Conservation (phyloP, 2,888 invertebrate genomes). For the Axea sp. region DNA sequence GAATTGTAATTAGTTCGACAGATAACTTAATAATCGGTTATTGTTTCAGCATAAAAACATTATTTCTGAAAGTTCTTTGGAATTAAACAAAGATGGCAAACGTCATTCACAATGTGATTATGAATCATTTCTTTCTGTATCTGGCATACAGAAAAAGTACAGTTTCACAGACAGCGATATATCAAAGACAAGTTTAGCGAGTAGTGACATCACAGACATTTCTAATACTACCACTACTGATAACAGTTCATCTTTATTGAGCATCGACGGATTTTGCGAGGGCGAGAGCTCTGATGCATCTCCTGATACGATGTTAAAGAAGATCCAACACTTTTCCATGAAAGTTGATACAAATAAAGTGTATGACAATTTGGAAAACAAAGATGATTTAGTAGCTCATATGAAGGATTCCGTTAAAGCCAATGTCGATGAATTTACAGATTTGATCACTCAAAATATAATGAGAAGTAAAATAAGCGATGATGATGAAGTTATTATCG, state of each 20-base stretch:
- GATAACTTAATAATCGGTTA: neutral
- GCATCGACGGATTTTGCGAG: slow-evolving; percentile 78
- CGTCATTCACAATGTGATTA: slow-evolving; percentile 30
- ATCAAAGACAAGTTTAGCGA: slow-evolving; percentile 82
- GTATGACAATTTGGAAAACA: slow-evolving; percentile 13
- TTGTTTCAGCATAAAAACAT: slow-evolving; percentile 21
- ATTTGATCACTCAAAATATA: slow-evolving; percentile 32
- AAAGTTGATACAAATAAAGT: slow-evolving; percentile 70
- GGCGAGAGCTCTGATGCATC: slow-evolving; percentile 77
- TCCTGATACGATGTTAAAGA: slow-evolving; percentile 75
- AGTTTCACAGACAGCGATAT: slow-evolving; percentile 77
- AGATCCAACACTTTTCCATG: slow-evolving; percentile 70
- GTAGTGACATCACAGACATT: slow-evolving; percentile 84
- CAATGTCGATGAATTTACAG: slow-evolving; percentile 8
- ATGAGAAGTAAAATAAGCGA: slow-evolving; percentile 69
- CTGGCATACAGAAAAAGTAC: slow-evolving; percentile 72
- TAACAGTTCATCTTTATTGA: slow-evolving; percentile 73
- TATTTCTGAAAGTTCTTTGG: slow-evolving; percentile 2
- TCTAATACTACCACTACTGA: slow-evolving; percentile 84
- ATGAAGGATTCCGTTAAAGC: neutral
- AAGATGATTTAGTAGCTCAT: neutral
- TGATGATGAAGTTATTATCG: slow-evolving; percentile 77
- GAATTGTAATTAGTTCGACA: no score
- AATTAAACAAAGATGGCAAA: slow-evolving; percentile 20
- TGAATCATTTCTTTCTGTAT: slow-evolving; percentile 34